phyloP scores from a whole-genome alignment of 1,140 invertebrate species.

The Chironomus tepperi region DNA sequence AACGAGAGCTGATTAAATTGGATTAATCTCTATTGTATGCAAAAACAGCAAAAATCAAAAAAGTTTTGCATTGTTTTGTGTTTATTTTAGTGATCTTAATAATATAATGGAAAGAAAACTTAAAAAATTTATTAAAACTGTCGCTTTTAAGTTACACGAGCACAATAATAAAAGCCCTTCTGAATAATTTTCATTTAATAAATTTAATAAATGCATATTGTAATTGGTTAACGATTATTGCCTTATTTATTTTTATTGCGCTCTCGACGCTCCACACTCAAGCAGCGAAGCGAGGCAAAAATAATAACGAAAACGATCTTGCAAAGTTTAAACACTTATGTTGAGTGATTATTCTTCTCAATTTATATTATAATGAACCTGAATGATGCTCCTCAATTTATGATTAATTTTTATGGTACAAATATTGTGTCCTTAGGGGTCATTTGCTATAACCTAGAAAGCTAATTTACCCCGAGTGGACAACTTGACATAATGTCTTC shows the following conservation, averaged over 20 bases:
- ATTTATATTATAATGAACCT: not conserved
- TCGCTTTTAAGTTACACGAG: not conserved
- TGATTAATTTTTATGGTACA: too few species aligned
- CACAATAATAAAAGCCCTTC: not conserved
- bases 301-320: too few species aligned
- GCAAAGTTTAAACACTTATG: too few species aligned
- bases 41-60: not conserved
- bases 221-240: constrained; percentile 14
- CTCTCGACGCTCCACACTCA: not conserved
- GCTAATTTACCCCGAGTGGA: too few species aligned
- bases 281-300: too few species aligned
- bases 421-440: too few species aligned
- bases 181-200: not conserved
- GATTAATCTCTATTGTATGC: constrained; percentile 2
- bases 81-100: not conserved
- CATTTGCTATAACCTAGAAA: too few species aligned
- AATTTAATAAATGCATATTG: constrained; percentile 9
- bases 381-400: too few species aligned
- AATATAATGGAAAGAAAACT: not conserved
- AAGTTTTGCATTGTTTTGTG: not conserved
- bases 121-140: constrained; percentile 1
- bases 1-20: not conserved
- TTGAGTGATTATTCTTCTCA: too few species aligned
- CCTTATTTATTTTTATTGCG: constrained; percentile 14
- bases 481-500: too few species aligned